A percentile compares a stretch with the other conserved stretches of the same genome.
phyloP scores from a whole-genome alignment of 2,888 invertebrate genomes.

The Dinocampus coccinellae region DNA sequence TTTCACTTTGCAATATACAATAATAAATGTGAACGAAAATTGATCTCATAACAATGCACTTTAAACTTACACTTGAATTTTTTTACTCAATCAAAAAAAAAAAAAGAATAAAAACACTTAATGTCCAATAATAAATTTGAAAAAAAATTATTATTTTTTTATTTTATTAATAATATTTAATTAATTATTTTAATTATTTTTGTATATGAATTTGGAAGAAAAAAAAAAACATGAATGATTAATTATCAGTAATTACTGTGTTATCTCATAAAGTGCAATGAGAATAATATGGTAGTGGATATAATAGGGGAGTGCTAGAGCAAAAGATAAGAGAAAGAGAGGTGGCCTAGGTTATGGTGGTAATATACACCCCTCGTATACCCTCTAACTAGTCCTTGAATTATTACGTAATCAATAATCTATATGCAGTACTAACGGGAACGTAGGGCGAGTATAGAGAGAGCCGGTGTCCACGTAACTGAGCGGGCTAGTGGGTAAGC shows the following conservation, averaged over 20 bases:
- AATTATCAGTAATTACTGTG: conserved; percentile 66
- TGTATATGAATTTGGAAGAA: neutral
- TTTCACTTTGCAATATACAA: conserved; percentile 42
- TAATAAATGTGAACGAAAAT: conserved; percentile 37
- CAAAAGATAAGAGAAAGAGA: conserved; percentile 34
- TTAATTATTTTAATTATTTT: neutral
- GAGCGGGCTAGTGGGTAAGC: conserved; percentile 57
- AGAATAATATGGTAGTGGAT: neutral
- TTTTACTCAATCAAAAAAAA: no score
- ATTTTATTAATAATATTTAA: neutral
- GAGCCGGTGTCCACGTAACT: conserved; percentile 58
- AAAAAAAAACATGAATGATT: conserved; percentile 51
- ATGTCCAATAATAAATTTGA: no score
- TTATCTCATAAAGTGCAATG: conserved; percentile 46
- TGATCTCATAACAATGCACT: no score
- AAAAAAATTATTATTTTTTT: neutral
- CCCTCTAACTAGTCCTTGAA: conserved; percentile 68
- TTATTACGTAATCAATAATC: conserved; percentile 70
- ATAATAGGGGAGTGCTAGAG: conserved; percentile 37
- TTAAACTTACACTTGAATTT: no score
- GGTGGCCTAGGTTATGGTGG: conserved; percentile 59
- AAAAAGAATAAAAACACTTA: no score
- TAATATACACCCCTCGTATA: conserved; percentile 69
- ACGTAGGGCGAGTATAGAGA: conserved; percentile 56
- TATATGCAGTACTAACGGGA: conserved; percentile 62